Percentiles rank a stretch among this genome's conserved stretches.
Conservation (phyloP, 2,797 vertebrate species). For the Danio tinwini region DNA sequence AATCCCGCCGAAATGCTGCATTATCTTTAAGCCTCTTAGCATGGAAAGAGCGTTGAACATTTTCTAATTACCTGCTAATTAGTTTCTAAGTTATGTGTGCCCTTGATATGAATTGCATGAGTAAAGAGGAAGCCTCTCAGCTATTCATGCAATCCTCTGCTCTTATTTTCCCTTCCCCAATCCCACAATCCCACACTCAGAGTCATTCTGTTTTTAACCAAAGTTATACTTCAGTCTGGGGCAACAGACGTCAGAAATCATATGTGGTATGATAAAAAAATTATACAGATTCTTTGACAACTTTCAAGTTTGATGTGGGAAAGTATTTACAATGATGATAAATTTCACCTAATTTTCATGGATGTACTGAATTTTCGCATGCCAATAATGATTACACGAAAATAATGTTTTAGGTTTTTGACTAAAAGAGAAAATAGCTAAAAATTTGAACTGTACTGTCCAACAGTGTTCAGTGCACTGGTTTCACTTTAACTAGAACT, state of each 20-base stretch:
- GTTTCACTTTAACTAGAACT: too few species aligned
- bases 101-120: slow-evolving; percentile 57
- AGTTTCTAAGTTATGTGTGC: slow-evolving; percentile 60
- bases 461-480: too few species aligned
- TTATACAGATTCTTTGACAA: too few species aligned
- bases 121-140: slow-evolving; percentile 41
- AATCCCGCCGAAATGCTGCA: slow-evolving; percentile 50
- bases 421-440: too few species aligned
- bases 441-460: too few species aligned
- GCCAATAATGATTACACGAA: too few species aligned
- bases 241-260: not conserved
- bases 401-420: too few species aligned
- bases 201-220: not conserved
- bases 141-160: slow-evolving; percentile 32
- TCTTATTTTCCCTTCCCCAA: slow-evolving; percentile 14
- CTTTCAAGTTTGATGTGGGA: too few species aligned
- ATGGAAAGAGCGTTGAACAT: slow-evolving; percentile 59
- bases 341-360: too few species aligned
- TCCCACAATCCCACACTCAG: slow-evolving; percentile 11
- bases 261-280: too few species aligned
- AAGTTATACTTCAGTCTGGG: not conserved
- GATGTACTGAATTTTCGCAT: too few species aligned
- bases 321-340: too few species aligned
- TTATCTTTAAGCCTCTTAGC: slow-evolving; percentile 56
- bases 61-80: slow-evolving; percentile 73